Base-by-base conservation (phyloP, 2,797 vertebrate genomes). In the Sebastes steindachneri region DNA sequence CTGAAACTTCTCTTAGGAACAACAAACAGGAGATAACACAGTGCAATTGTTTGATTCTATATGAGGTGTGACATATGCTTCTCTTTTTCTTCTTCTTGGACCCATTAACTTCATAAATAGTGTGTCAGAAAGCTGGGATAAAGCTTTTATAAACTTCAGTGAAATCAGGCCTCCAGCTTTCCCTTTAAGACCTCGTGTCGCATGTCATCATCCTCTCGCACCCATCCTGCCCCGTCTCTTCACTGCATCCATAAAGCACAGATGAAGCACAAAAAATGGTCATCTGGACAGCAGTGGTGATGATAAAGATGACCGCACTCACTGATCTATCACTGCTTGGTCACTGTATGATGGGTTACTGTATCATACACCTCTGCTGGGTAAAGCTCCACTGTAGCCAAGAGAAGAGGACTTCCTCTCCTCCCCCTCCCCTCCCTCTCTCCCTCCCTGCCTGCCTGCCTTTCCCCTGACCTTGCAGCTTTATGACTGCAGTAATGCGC, bases 381-480 rank as follows among this genome's bases (percentile, higher is more conserved):
- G 75, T 83, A 28, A 75, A 85, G 79, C 88, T 82, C 67, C 80
- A 73, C 67, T 65, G 81, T 83, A 74, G 86, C 12, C 35, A 37
- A 77, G 37, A 71, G 67, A 69, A 59, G 58, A 77, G 33, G 60
- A 65, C 54, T n/a, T 17, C 17, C 35, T 7, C 1, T 29, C 35
- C 28, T 4, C 14, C 12, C 7, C 28, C 8, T 12, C 6, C 53
- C 8, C 12, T 1, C 6, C 33, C 21, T 2, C 3, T 23, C 60
- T 17, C 3, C 73, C 57, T 2, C 26, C 12, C 31, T 7, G 4
- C 71, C 60, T 2, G 15, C 79, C 83, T 75, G 88, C 90, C 88
- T 91, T 92, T 90, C 92, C 79, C 88, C 90, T 93, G 92, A 94
- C 93, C 93, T 92, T 89, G 90, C 87, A 91, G 92, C 92, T 92